Evolutionary conservation across 2,113 vertebrate genomes (phyloP).

Genomic region (Oxyruncus cristatus): DNA sequence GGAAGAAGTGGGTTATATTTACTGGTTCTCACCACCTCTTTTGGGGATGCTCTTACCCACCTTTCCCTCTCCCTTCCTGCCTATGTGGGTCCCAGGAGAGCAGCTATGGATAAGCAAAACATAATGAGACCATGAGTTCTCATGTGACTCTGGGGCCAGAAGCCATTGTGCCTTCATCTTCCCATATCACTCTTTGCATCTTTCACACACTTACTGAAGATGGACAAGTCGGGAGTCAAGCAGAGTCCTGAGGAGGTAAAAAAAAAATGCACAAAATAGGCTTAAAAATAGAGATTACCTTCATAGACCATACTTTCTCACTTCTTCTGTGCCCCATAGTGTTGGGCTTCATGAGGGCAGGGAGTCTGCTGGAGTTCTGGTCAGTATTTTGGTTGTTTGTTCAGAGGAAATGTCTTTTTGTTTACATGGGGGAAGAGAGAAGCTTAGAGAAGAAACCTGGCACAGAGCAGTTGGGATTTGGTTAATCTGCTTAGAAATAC

Average conservation of each 20-base stretch:
- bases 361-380: neutral
- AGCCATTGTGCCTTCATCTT: neutral
- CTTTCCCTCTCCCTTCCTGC: neutral
- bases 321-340: neutral
- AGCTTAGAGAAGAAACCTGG: slow-evolving; percentile 74
- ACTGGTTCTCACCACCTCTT: neutral
- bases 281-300: neutral
- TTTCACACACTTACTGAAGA: neutral
- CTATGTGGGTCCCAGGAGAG: slow-evolving; percentile 14
- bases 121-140: slow-evolving; percentile 1
- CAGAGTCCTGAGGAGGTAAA: neutral
- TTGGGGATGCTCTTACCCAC: neutral
- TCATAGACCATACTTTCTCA: neutral
- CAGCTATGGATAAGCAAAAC: neutral
- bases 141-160: neutral
- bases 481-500: slow-evolving; percentile 81
- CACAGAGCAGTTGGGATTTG: slow-evolving; percentile 76
- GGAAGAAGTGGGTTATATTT: neutral
- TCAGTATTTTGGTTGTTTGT: neutral
- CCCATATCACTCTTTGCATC: neutral
- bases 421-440: slow-evolving; percentile 54
- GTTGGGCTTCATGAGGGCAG: neutral
- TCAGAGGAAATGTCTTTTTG: slow-evolving; percentile 56
- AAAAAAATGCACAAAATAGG: neutral
- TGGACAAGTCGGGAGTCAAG: neutral